Evolutionary conservation across 1,140 invertebrate genomes (phyloP), one percentile per base, ranked within the genome.

Genomic region (Phymastichus coffea): DNA sequence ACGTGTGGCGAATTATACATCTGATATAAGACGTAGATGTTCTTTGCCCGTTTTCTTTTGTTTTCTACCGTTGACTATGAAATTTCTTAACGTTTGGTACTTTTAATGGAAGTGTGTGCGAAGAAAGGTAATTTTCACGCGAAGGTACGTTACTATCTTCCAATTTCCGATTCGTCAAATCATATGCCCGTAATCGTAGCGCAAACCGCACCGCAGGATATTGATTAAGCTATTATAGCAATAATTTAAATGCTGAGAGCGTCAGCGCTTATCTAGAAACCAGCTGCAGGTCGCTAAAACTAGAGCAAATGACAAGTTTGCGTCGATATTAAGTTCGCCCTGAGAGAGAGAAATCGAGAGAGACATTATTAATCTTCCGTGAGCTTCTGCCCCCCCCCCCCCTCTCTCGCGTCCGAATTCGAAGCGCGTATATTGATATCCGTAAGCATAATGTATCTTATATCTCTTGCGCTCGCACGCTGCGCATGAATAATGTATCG

Each of bases 401-500:
- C 28, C 17, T 25, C 12, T 3, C 19, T 19, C 33, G 52, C n/a
- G 19, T 25, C 43, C 65, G 52, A 68, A 59, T 65, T 59, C 59
- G 46, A 33, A 54, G 52, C 52, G 57, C 64, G 60, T 63, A 69
- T 70, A 71, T 69, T 68, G 68, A 70, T 70, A 63, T 59, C 64
- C 55, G 63, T 63, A 68, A 66, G 67, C 61, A 69, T 62, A 66
- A 67, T 70, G 63, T 65, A 64, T 65, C 67, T 69, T 63, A 58
- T 63, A 40, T n/a, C n/a, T n/a, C n/a, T n/a, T 43, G 40, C 48
- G 22, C 47, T 47, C 49, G 59, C 57, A 51, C 61, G 19, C 17
- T 30, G 48, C 54, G 47, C 61, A 70, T 71, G 69, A 68, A 71
- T 71, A 71, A 71, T 70, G 63, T 52, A 71, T 61, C n/a, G n/a